Evolutionary conservation across 1,140 invertebrate species (phyloP), one percentile per base, ranked within the genome.

Genomic region (Hyles vespertilio): DNA sequence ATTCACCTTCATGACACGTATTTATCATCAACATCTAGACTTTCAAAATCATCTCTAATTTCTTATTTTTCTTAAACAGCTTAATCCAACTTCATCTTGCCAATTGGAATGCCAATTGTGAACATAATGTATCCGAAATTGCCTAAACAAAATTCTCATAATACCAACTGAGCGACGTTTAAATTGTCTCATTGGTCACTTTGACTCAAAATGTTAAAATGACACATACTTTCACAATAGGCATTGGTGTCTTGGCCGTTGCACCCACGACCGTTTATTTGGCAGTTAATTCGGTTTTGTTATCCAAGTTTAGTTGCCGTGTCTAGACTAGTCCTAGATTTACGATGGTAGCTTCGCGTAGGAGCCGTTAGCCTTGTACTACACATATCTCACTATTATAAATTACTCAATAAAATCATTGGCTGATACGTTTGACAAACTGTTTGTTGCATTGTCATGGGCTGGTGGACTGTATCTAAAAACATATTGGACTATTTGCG

Each of bases 321-420:
- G 79, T 79, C 79, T 79, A 83, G 81, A 76, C 81, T 67, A 73
- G 72, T 71, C 69, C 68, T 74, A 78, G 81, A 87, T 85, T 84
- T 87, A 87, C 70, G 73, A 77, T 74, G 74, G 67, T 67, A 65
- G 70, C 64, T 69, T 50, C 63, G 82, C 76, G 84, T 87, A 75
- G 84, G 84, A 81, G 81, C 73, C 22, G 84, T 80, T 82, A 69
- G 74, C 84, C 82, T 87, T 83, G 80, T 63, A 67, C 65, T 63
- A 66, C 63, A 72, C 51, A 58, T 72, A 65, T 69, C 63, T 67
- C 60, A 70, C 69, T 69, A 62, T 70, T 58, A 71, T 79, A 74
- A 74, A 79, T 72, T 78, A 70, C 53, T 63, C 72, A 70, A 72
- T 72, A 63, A 74, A 72, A 72, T 69, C 59, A 61, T 46, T 34